phyloP scores from a whole-genome alignment of 2,797 vertebrate genomes.

The Rhinella marina region DNA sequence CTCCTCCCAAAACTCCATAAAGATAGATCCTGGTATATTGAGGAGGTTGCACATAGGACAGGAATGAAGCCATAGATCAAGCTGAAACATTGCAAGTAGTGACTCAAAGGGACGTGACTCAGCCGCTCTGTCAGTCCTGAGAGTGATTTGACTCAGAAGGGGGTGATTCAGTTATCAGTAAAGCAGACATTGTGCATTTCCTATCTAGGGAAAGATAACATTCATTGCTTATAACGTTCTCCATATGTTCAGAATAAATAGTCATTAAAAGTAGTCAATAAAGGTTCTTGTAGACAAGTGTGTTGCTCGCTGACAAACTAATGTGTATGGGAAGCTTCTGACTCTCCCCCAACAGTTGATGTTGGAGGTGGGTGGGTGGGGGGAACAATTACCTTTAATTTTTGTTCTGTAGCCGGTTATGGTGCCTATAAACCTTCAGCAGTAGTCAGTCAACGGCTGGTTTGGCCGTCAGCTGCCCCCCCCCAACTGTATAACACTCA shows the following conservation, averaged over 20 bases:
- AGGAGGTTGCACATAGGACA: not conserved
- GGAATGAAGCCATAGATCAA: slow-evolving; percentile 30
- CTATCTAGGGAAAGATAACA: slow-evolving; percentile 35
- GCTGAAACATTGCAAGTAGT: slow-evolving; percentile 51
- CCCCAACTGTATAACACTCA: too few relatives aligned
- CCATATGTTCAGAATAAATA: not conserved
- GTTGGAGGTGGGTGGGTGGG: too few relatives aligned
- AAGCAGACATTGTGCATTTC: slow-evolving; percentile 11
- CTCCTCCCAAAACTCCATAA: slow-evolving; percentile 13
- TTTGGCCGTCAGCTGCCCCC: too few relatives aligned
- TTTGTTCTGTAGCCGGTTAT: too few relatives aligned
- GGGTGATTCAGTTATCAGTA: slow-evolving; percentile 22
- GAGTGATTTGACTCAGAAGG: slow-evolving; percentile 10
- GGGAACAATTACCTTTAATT: too few relatives aligned
- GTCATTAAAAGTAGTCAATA: too few relatives aligned
- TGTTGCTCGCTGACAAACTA: too few relatives aligned
- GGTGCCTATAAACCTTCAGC: too few relatives aligned
- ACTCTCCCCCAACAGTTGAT: too few relatives aligned
- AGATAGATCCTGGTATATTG: not conserved
- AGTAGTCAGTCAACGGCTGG: too few relatives aligned
- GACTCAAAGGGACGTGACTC: slow-evolving; percentile 50
- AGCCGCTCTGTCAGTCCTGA: slow-evolving; percentile 11
- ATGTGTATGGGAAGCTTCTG: too few relatives aligned
- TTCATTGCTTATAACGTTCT: not conserved
- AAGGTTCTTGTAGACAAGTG: too few relatives aligned